Evolutionary conservation across 2,113 vertebrate species (phyloP).

Genomic region (Gasterosteus aculeatus): DNA sequence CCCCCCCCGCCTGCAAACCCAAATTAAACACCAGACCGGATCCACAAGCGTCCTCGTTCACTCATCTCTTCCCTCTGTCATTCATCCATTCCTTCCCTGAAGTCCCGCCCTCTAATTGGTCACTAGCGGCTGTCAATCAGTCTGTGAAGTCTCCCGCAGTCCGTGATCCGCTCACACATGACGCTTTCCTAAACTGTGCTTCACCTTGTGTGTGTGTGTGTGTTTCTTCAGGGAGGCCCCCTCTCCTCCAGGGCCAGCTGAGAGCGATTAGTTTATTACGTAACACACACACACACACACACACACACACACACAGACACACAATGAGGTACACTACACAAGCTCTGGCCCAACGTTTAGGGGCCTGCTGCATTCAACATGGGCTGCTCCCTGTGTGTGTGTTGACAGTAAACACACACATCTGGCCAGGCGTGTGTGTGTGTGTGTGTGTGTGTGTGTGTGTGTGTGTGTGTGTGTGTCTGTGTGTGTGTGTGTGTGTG

Average conservation of each 20-base stretch:
- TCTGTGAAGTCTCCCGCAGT: not conserved
- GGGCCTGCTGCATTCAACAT: conserved; percentile 17
- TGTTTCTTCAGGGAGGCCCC: conserved; percentile 48
- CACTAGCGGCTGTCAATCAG: not conserved
- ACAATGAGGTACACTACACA: conserved; percentile 28
- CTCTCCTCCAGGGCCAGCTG: conserved; percentile 57
- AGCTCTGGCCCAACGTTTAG: conserved; percentile 39
- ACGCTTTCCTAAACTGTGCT: conserved; percentile 1
- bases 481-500: too few species aligned
- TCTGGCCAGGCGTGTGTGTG: conserved; percentile 18
- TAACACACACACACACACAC: conserved; percentile 49
- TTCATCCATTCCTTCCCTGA: not conserved
- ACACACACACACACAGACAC: conserved; percentile 17
- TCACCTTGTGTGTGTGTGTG: conserved; percentile 17
- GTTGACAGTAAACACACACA: conserved; percentile 59
- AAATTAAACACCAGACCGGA: conserved; percentile 52
- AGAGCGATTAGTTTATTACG: conserved; percentile 70
- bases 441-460: conserved; percentile 27
- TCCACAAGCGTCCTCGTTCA: not conserved
- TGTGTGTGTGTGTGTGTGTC: conserved; percentile 32
- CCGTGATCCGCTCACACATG: not conserved
- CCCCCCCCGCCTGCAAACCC: conserved; percentile 49
- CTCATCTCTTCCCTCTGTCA: not conserved
- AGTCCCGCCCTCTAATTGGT: not conserved
- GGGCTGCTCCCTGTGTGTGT: conserved; percentile 15